Base-by-base conservation (phyloP, 2,797 vertebrate genomes). In the Antennarius maculatus region DNA sequence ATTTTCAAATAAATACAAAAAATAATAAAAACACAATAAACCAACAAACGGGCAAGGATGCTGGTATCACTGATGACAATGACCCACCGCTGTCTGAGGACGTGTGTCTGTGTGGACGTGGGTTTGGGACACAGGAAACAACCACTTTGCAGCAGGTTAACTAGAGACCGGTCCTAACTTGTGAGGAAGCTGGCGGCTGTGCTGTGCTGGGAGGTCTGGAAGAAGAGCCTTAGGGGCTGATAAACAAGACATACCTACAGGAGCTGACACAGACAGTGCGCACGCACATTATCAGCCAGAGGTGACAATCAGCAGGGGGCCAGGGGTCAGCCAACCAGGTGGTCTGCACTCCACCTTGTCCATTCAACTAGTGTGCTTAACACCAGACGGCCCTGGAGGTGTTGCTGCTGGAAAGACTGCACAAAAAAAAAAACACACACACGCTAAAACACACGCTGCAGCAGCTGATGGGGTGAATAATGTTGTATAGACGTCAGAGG, bases 251-350 rank as follows among this genome's bases (percentile, higher is more conserved):
- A 71, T 75, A 76, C 84, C 85, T 75, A 14, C 74, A 80, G 71
- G 47, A 78, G 72, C 52, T 56, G 63, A 74, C 69, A 64, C 67
- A 68, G 60, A 80, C 69, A 65, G 56, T 3, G 10, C 46, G 56
- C 63, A 61, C 75, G 45, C 83, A 71, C 80, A 77, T 88, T 78
- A 84, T 60, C 82, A 74, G 85, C 75, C 81, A 89, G 80, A 86
- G 80, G 87, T 86, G 84, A 88, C 79, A 76, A 86, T 85, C 84
- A 67, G 74, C 58, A 2, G 66, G 71, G 72, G 77, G 71, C 67
- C 71, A 74, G 42, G 81, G 86, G 88, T 90, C 90, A 85, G 65
- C 63, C 31, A 31, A 46, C 86, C 87, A 86, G 88, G 90, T 90
- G 89, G 90, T 84, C 88, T 16, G 41, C 59, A 28, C 62, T 79